Percentiles rank a stretch among this genome's conserved stretches.
Evolutionary conservation across 2,797 vertebrate species (phyloP).

Genomic region (Heteromormyrus szaboi): DNA sequence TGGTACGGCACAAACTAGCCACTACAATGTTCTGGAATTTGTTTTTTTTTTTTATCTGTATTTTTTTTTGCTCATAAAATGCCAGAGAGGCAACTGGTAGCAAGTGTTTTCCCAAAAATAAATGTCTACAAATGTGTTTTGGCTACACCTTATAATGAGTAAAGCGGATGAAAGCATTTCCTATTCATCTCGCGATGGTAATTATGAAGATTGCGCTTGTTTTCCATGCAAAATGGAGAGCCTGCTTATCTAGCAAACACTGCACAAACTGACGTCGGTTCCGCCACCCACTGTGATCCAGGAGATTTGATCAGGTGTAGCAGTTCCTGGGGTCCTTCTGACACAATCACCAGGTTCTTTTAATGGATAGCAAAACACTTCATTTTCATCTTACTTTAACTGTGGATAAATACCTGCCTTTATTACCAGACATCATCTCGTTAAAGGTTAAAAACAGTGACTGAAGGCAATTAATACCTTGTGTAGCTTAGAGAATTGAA

Average conservation of each 20-base stretch:
- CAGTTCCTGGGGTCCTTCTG: neutral
- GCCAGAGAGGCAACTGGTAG: neutral
- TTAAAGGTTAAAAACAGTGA: neutral
- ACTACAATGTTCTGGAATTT: neutral
- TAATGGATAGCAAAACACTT: neutral
- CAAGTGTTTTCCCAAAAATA: neutral
- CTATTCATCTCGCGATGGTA: constrained; percentile 11
- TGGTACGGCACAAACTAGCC: neutral
- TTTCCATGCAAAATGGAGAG: constrained; percentile 4
- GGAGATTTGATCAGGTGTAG: neutral
- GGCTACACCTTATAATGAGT: neutral
- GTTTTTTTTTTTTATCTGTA: neutral
- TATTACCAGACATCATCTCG: neutral
- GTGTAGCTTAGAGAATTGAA: neutral
- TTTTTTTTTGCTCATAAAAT: neutral
- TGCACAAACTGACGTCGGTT: neutral
- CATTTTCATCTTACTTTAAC: neutral
- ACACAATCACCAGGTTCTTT: neutral
- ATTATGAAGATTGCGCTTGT: neutral
- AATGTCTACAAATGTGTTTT: neutral
- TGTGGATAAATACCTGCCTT: neutral
- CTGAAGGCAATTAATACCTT: neutral
- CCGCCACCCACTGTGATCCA: neutral
- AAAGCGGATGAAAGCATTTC: neutral
- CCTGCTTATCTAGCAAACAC: neutral